Evolutionary conservation across 2,113 vertebrate genomes (phyloP).

Genomic region (Chamaea fasciata): DNA sequence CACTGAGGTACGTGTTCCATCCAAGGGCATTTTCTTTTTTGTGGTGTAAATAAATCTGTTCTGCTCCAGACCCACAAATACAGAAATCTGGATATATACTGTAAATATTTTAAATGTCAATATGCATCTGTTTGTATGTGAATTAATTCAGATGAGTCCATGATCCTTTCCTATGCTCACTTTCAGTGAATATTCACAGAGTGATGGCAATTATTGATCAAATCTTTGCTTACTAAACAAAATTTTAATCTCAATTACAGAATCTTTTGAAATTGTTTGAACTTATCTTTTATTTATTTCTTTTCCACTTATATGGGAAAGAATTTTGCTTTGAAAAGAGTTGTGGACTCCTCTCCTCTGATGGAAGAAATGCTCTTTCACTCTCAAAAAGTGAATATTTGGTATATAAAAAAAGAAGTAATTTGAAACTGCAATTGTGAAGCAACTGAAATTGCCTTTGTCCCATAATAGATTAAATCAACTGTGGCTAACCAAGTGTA

Average conservation of each 20-base stretch:
- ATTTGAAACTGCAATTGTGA: background rate
- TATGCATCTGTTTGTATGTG: background rate
- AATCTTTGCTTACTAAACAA: background rate
- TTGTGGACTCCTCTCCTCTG: background rate
- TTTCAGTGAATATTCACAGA: background rate
- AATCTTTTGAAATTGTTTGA: background rate
- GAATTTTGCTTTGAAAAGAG: background rate
- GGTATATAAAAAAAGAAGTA: background rate
- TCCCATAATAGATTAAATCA: background rate
- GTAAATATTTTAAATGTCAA: background rate
- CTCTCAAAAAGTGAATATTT: background rate
- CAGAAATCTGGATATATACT: background rate
- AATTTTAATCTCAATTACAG: background rate
- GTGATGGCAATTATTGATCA: background rate
- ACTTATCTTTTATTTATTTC: background rate
- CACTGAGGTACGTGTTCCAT: background rate
- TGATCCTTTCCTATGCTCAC: background rate
- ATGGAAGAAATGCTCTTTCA: background rate
- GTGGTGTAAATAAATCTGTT: background rate
- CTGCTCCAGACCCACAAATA: background rate
- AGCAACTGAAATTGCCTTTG: background rate
- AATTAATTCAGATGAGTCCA: background rate
- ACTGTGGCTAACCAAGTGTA: background rate
- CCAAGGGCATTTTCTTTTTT: background rate
- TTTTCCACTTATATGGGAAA: background rate